A percentile compares a stretch with the other conserved stretches of the same genome.
These are phyloP conservation scores for Boloria euphrosyne DNA, from an alignment of 2,888 invertebrate species.

Conservation along the genomic window DNA sequence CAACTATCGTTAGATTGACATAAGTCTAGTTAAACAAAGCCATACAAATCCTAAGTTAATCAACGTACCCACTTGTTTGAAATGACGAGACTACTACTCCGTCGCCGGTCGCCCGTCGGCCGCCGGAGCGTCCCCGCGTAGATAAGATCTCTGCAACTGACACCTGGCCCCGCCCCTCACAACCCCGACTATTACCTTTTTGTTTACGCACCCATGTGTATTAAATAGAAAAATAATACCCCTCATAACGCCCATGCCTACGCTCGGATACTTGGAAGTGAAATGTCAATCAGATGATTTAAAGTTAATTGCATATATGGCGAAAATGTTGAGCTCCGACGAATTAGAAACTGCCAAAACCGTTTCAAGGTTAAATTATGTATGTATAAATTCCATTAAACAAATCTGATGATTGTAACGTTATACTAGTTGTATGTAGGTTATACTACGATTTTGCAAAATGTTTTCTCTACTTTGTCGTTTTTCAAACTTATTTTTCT, in stretches of 20 bases:
- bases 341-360: no score
- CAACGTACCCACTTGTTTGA: conserved; percentile 5
- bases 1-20: no score
- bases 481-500: no score
- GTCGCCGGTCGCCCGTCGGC: conserved; percentile 26
- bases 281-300: conserved; percentile 33
- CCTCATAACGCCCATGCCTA: conserved; percentile 25
- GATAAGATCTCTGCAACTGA: conserved; percentile 77
- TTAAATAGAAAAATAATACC: conserved; percentile 40
- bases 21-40: no score
- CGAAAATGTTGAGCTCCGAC: neutral
- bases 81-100: conserved; percentile 7
- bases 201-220: conserved; percentile 49
- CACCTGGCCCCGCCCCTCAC: conserved; percentile 75
- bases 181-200: conserved; percentile 58
- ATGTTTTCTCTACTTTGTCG: no score
- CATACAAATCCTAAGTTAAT: neutral
- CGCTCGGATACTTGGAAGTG: conserved; percentile 25
- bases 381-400: no score
- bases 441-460: no score
- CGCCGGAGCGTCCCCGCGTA: conserved; percentile 46
- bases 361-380: no score
- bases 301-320: conserved; percentile 6
- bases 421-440: no score
- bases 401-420: no score